Percentiles rank a stretch among this genome's conserved stretches.
Evolutionary conservation across 2,888 invertebrate genomes (phyloP).

Genomic region (Caenorhabditis zanzibari): DNA sequence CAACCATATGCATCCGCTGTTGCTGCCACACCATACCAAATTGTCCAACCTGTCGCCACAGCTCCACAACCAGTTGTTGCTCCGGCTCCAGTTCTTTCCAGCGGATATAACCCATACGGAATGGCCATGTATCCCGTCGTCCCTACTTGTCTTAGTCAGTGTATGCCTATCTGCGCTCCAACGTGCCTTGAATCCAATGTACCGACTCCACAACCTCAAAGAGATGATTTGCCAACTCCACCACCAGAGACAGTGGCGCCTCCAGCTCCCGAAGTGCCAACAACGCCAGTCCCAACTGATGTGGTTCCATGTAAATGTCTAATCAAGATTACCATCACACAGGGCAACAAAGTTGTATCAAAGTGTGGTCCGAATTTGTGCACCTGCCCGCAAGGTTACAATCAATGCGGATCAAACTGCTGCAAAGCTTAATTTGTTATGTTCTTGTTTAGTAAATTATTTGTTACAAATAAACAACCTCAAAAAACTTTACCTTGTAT

Average conservation of each 20-base stretch:
- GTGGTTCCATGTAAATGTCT: slow-evolving; percentile 58
- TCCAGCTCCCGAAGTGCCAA: slow-evolving; percentile 25
- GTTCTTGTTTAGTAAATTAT: slow-evolving; percentile 28
- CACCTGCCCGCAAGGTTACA: slow-evolving; percentile 54
- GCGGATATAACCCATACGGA: slow-evolving; percentile 30
- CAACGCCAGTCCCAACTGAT: slow-evolving; percentile 33
- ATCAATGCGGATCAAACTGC: slow-evolving; percentile 55
- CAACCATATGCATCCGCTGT: slow-evolving; percentile 20
- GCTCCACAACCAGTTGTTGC: slow-evolving; percentile 33
- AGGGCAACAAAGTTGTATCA: slow-evolving; percentile 38
- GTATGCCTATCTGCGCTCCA: slow-evolving; percentile 63
- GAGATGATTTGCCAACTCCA: slow-evolving; percentile 66
- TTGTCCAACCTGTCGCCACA: slow-evolving; percentile 3
- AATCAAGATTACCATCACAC: slow-evolving; percentile 66
- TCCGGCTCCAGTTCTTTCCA: slow-evolving; percentile 15
- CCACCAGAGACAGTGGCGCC: slow-evolving; percentile 61
- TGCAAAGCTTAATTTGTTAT: slow-evolving; percentile 32
- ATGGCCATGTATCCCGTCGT: slow-evolving; percentile 21
- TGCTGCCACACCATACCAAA: background rate
- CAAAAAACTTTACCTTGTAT: no score
- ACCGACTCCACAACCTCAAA: slow-evolving; percentile 19
- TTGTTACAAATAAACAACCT: no score
- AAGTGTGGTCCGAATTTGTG: slow-evolving; percentile 58
- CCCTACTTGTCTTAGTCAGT: slow-evolving; percentile 37
- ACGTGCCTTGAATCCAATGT: slow-evolving; percentile 31